phyloP scores from a whole-genome alignment of 2,888 invertebrate genomes.

The Drosophila rellima region DNA sequence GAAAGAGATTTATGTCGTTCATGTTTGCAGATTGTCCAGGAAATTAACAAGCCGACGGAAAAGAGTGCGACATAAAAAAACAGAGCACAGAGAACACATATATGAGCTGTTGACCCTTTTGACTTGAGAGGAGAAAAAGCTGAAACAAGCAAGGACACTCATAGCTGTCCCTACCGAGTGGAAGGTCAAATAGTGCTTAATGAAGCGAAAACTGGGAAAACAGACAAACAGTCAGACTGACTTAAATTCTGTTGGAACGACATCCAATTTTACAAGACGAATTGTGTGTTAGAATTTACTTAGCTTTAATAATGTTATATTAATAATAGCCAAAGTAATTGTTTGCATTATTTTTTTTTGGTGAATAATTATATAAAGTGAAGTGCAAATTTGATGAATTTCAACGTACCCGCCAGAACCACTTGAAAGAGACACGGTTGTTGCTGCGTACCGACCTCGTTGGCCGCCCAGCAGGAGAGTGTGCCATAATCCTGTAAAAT shows the following conservation, averaged over 20 bases:
- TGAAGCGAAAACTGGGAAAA: neutral
- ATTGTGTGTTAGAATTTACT: neutral
- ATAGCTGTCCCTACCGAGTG: neutral
- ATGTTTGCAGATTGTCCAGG: conserved; percentile 54
- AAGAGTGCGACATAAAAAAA: neutral
- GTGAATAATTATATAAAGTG: neutral
- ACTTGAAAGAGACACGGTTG: conserved; percentile 95
- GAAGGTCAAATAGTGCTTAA: neutral
- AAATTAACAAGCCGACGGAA: conserved; percentile 59
- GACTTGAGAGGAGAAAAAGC: neutral
- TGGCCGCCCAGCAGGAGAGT: conserved; percentile 94
- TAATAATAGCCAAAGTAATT: neutral
- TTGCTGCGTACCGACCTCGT: conserved; percentile 93
- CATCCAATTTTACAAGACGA: neutral
- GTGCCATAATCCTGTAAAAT: conserved; percentile 91
- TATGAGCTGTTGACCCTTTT: conserved; percentile 26
- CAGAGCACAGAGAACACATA: conserved; percentile 4
- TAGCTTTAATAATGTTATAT: neutral
- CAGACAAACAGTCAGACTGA: neutral
- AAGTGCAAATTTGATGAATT: neutral
- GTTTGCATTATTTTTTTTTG: neutral
- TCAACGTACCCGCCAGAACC: conserved; percentile 92
- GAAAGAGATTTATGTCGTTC: conserved; percentile 36
- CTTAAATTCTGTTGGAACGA: neutral
- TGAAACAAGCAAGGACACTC: neutral